These are phyloP conservation scores for Solenopsis invicta DNA, from an alignment of 1,140 invertebrate genomes.

Conservation along the genomic window DNA sequence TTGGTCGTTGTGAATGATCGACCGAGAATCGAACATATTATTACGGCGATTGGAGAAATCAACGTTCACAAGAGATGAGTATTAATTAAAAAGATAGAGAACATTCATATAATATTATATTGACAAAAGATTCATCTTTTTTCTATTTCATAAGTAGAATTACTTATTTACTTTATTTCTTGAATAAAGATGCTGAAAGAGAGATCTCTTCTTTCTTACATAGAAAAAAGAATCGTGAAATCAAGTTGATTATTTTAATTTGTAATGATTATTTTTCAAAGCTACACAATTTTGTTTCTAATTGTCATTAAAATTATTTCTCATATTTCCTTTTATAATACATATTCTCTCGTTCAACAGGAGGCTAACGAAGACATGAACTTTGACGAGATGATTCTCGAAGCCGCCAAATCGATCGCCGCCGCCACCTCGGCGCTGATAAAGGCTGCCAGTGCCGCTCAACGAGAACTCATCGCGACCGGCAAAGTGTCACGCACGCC, in stretches of 20 bases:
- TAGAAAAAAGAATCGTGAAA: neutral
- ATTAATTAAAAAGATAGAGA: slow-evolving; percentile 1
- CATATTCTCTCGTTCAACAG: slow-evolving; percentile 85
- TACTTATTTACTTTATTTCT: neutral
- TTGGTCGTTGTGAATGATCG: slow-evolving; percentile 97
- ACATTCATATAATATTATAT: neutral
- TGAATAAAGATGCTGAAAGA: neutral
- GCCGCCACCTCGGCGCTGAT: slow-evolving; percentile 98
- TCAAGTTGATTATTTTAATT: slow-evolving; percentile 4
- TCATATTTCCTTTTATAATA: neutral
- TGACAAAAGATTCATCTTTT: neutral
- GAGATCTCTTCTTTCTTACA: neutral
- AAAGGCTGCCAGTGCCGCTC: slow-evolving; percentile 97
- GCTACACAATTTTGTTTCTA: neutral
- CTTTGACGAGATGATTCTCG: slow-evolving; percentile 99
- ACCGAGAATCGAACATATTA: slow-evolving; percentile 99
- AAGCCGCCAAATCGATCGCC: slow-evolving; percentile 99
- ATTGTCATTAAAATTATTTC: neutral
- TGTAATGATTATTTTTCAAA: slow-evolving; percentile 19
- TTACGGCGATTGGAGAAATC: slow-evolving; percentile 88
- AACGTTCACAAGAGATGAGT: slow-evolving; percentile 15
- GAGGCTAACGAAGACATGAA: slow-evolving; percentile 97
- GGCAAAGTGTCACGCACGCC: slow-evolving; percentile 94
- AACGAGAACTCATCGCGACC: slow-evolving; percentile 95
- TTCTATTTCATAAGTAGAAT: neutral